Base-by-base conservation (phyloP, 2,888 invertebrate genomes). In the Ecdyonurus torrentis region DNA sequence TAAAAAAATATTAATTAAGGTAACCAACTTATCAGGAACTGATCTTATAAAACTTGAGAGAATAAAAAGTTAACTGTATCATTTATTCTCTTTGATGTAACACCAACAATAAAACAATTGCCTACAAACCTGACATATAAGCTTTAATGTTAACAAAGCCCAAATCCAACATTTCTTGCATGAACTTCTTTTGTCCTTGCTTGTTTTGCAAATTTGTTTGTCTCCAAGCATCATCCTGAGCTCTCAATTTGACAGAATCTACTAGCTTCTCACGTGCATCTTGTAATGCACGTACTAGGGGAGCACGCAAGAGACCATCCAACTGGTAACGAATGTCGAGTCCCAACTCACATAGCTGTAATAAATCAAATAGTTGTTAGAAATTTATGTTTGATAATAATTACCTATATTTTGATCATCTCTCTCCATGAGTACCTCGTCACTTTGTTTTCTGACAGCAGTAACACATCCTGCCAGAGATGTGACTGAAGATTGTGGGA, bases 321-420 rank as follows among this genome's bases (percentile, higher is more conserved):
- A 98, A 79, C 72, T 92, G 90, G 74, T 94, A 97, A 67, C 89
- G 85, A 64, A 98, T 79, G 77, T 98, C 97, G 69, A 98, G 80
- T 1, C 97, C 97, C 66, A 82, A 78, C 23, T 76, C 77, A 62
- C 77, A 77, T 61, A 84, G 70, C 81, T 82, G 71, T 55, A 70
- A 68, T 50, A 23, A 59, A 5, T 5, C 5, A 59, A 23, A 23
- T 18, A 22, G 79, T 84, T 71, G 80, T 76, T 69, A 78, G 70
- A 10, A 59, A 18, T 22, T 24, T 24, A 22, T 2, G 25, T 61
- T 58, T 59, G 55, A 53, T 55, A 52, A 60, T 59, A 59, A 23
- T 23, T 64, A 60, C 58, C 58, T 22, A 59, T 23, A 63, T 25
- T 58, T 18, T 23, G 22, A 55, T 25, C 25, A 2, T 2, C n/a